Conservation (phyloP, 1,140 invertebrate species). For the Microplitis mediator region DNA sequence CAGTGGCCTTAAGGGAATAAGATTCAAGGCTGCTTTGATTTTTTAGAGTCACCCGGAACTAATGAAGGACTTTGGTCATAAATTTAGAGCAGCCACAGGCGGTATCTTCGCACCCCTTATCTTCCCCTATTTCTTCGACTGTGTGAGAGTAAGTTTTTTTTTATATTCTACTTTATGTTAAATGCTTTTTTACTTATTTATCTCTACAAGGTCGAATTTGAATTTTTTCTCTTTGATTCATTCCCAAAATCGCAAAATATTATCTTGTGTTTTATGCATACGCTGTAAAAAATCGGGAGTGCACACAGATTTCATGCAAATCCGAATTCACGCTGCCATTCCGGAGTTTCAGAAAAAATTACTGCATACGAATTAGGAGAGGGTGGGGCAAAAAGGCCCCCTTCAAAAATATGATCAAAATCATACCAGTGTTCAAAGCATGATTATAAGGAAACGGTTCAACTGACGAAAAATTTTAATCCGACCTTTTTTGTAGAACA, state of each 20-base stretch:
- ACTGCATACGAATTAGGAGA: too few relatives aligned
- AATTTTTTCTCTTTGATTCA: constrained; percentile 17
- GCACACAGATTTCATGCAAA: too few relatives aligned
- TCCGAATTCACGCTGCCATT: too few relatives aligned
- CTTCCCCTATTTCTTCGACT: not conserved
- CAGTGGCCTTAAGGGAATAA: constrained; percentile 26
- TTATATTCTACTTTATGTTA: constrained; percentile 1
- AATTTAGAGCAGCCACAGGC: constrained; percentile 42
- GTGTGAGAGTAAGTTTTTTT: not conserved
- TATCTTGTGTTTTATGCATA: too few relatives aligned
- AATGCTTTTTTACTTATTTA: constrained; percentile 25
- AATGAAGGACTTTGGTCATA: constrained; percentile 41
- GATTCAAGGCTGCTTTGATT: constrained; percentile 37
- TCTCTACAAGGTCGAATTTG: not conserved
- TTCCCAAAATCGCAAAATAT: not conserved
- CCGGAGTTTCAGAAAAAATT: too few relatives aligned
- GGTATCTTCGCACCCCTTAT: constrained; percentile 23
- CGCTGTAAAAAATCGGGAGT: too few relatives aligned
- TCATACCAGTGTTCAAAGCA: too few relatives aligned
- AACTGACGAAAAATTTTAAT: too few relatives aligned
- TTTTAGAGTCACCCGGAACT: constrained; percentile 41
- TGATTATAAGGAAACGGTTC: too few relatives aligned
- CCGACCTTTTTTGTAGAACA: too few relatives aligned
- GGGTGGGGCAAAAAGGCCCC: too few relatives aligned
- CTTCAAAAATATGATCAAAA: too few relatives aligned